A percentile compares a stretch with the other conserved stretches of the same genome.
Conservation (phyloP, 2,888 invertebrate species). For the Pachliopta kotzebuea region DNA sequence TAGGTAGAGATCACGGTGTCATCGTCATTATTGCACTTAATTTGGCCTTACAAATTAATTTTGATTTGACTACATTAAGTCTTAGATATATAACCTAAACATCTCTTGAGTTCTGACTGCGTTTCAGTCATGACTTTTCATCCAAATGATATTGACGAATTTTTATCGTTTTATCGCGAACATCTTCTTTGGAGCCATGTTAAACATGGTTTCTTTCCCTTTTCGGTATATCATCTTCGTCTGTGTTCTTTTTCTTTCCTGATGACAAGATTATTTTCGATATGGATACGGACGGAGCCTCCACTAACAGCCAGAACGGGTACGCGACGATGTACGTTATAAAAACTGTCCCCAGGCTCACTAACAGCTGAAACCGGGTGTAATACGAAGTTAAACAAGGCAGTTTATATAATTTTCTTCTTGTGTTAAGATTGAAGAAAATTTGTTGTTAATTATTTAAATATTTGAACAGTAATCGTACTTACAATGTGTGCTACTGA, state of each 20-base stretch:
- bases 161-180: background rate
- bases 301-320: slow-evolving; percentile 37
- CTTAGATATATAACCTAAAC: no score
- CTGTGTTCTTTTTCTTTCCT: background rate
- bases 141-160: no score
- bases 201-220: background rate
- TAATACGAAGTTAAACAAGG: background rate
- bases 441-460: no score
- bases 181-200: background rate
- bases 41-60: no score
- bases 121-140: no score
- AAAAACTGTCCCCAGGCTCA: background rate
- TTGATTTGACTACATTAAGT: no score
- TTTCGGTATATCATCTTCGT: background rate
- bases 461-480: background rate
- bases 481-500: slow-evolving; percentile 36
- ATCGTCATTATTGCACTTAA: no score
- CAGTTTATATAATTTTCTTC: no score
- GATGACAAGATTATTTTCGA: slow-evolving; percentile 1
- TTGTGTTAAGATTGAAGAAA: no score
- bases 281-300: slow-evolving; percentile 34
- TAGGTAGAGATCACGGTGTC: no score
- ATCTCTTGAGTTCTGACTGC: no score
- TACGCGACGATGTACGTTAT: slow-evolving; percentile 21
- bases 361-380: slow-evolving; percentile 1